Conservation (phyloP, 2,888 invertebrate species). For the Troides oblongomaculatus region DNA sequence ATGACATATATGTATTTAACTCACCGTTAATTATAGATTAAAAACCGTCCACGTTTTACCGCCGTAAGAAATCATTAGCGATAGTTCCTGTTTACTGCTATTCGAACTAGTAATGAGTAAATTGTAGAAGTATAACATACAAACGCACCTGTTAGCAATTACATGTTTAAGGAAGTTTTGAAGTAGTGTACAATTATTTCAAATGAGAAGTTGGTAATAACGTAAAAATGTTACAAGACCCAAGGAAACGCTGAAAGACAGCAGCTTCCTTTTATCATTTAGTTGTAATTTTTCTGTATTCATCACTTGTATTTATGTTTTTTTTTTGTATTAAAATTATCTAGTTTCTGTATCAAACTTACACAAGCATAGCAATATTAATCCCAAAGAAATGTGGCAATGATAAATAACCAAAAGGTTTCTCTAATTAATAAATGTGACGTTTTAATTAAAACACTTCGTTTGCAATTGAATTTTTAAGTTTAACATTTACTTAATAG, state of each 20-base stretch:
- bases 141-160: background rate
- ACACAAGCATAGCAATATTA: too few relatives aligned
- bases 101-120: background rate
- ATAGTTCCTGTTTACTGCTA: conserved; percentile 4
- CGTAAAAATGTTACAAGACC: background rate
- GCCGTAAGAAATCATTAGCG: conserved; percentile 4
- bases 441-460: conserved; percentile 7
- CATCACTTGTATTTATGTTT: background rate
- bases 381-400: too few relatives aligned
- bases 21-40: background rate
- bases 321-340: too few relatives aligned
- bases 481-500: background rate
- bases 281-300: background rate
- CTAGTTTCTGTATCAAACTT: too few relatives aligned
- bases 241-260: background rate
- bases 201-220: background rate
- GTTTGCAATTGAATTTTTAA: background rate
- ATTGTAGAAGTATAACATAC: background rate
- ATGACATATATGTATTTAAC: background rate
- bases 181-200: conserved; percentile 1
- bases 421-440: conserved; percentile 1
- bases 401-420: background rate
- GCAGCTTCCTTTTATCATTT: background rate
- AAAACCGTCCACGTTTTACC: background rate
- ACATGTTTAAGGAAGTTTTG: conserved; percentile 5